Evolutionary conservation across 2,113 vertebrate species (phyloP).

Genomic region (Engystomops pustulosus): DNA sequence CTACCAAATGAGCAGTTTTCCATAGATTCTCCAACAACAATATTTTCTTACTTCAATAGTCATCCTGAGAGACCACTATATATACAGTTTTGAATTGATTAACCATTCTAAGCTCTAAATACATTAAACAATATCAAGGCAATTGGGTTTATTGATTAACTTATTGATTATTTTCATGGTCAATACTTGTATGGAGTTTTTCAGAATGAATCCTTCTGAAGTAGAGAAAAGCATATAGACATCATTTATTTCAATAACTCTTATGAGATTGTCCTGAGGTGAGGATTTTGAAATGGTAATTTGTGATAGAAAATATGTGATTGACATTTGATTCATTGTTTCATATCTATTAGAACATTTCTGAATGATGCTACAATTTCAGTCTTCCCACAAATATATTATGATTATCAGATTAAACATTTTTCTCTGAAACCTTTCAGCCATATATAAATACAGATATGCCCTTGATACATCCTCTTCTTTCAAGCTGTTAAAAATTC

Average conservation of each 20-base stretch:
- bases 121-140: neutral
- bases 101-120: neutral
- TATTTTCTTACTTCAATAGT: too few species aligned
- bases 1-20: too few species aligned
- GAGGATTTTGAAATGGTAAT: neutral
- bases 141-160: neutral
- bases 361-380: neutral
- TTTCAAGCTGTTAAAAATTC: constrained; percentile 1
- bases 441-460: neutral
- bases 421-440: neutral
- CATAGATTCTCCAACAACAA: too few species aligned
- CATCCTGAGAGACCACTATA: neutral
- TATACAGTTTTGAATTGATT: neutral
- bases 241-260: neutral
- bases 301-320: neutral
- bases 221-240: neutral
- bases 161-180: neutral
- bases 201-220: neutral
- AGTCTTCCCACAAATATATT: neutral
- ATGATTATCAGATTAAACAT: neutral
- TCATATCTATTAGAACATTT: neutral
- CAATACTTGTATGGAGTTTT: neutral
- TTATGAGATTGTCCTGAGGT: neutral
- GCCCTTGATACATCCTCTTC: neutral
- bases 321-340: neutral